Percentiles rank a stretch among this genome's conserved stretches.
Evolutionary conservation across 2,888 invertebrate species (phyloP).

Genomic region (Panopea generosa): DNA sequence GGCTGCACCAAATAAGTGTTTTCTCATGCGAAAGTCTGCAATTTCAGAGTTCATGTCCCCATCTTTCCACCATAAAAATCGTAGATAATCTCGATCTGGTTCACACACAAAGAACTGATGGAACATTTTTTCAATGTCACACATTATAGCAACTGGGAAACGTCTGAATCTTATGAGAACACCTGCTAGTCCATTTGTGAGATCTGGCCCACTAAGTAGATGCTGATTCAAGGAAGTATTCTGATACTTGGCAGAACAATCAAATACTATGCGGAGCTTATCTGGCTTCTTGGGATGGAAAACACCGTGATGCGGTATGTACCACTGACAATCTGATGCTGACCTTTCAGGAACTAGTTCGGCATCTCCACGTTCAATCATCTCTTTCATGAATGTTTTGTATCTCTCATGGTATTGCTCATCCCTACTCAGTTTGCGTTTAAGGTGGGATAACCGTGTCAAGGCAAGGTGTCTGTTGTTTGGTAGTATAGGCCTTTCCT

Average conservation of each 20-base stretch:
- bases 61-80: slow-evolving; percentile 64
- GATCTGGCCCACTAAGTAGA: slow-evolving; percentile 61
- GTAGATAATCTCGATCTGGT: slow-evolving; percentile 44
- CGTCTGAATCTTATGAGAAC: slow-evolving; percentile 56
- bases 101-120: slow-evolving; percentile 48
- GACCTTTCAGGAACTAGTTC: slow-evolving; percentile 15
- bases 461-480: neutral
- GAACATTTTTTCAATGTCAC: slow-evolving; percentile 62
- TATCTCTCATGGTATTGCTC: slow-evolving; percentile 20
- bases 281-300: no score
- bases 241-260: slow-evolving; percentile 49
- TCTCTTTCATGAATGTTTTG: slow-evolving; percentile 28
- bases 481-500: slow-evolving; percentile 8
- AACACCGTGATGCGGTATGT: no score
- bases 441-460: slow-evolving; percentile 3
- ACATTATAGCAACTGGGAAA: slow-evolving; percentile 40
- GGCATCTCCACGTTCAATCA: slow-evolving; percentile 22
- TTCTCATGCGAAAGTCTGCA: slow-evolving; percentile 52
- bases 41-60: slow-evolving; percentile 24
- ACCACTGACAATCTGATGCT: no score
- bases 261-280: slow-evolving; percentile 48
- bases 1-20: slow-evolving; percentile 55
- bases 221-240: slow-evolving; percentile 54
- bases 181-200: slow-evolving; percentile 60
- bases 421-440: slow-evolving; percentile 11